These are phyloP conservation scores for Cryptocheilus praepositus DNA, from an alignment of 2,888 invertebrate genomes.

Conservation along the genomic window DNA sequence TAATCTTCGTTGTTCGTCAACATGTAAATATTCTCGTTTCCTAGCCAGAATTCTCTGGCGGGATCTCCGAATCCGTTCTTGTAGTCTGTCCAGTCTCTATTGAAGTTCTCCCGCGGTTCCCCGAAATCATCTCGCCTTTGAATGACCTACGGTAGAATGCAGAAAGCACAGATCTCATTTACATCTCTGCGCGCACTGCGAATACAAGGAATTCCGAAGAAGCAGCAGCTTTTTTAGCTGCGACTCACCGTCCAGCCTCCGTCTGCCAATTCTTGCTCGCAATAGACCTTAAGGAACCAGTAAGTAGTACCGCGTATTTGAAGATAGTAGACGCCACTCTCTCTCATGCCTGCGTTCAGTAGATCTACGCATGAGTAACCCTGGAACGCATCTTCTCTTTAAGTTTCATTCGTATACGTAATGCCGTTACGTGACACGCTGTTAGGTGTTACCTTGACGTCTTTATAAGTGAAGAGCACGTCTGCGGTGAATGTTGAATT, in stretches of 20 bases:
- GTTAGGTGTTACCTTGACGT: conserved; percentile 83
- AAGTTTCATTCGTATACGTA: too few relatives aligned
- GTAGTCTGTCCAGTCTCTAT: conserved; percentile 94
- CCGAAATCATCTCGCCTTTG: conserved; percentile 93
- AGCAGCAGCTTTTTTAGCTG: not conserved
- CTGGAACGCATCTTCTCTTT: conserved; percentile 73
- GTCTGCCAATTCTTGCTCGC: conserved; percentile 91
- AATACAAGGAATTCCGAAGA: not conserved
- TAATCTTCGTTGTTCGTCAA: conserved; percentile 94
- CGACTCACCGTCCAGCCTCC: conserved; percentile 94
- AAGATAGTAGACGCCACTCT: conserved; percentile 91
- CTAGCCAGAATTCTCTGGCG: conserved; percentile 93
- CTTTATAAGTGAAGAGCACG: conserved; percentile 84
- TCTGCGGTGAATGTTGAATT: conserved; percentile 90
- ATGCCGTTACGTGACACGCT: too few relatives aligned
- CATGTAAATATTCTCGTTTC: conserved; percentile 96
- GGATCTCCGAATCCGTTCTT: conserved; percentile 95
- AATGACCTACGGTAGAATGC: conserved; percentile 81
- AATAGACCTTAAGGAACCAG: conserved; percentile 94
- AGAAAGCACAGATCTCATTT: not conserved
- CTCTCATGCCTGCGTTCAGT: conserved; percentile 88
- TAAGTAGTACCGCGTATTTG: conserved; percentile 94
- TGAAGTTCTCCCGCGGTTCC: conserved; percentile 91
- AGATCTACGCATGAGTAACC: conserved; percentile 93
- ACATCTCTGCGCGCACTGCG: not conserved